These are phyloP conservation scores for Arctia plantaginis DNA, from an alignment of 2,888 invertebrate genomes.

Conservation along the genomic window DNA sequence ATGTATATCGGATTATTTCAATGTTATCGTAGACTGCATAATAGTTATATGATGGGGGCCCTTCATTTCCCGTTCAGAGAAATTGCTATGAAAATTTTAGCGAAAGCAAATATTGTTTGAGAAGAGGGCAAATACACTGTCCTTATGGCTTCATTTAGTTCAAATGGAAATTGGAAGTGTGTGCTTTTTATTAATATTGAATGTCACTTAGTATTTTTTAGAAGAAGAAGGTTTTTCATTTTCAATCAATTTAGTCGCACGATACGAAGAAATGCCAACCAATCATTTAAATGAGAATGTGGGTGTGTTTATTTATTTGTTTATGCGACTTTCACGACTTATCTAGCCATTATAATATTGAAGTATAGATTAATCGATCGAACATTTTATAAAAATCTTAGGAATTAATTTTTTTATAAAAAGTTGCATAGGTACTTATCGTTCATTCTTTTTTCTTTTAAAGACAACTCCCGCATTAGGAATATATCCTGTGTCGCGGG, in stretches of 20 bases:
- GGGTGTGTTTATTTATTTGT: too few relatives aligned
- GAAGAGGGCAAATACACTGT: constrained; percentile 18
- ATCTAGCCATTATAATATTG: too few relatives aligned
- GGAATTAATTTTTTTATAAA: too few relatives aligned
- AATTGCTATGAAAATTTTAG: constrained; percentile 19
- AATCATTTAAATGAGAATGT: too few relatives aligned
- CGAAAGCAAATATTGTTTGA: constrained; percentile 18
- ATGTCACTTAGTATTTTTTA: constrained; percentile 1
- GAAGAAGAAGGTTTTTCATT: not conserved
- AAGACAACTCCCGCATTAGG: too few relatives aligned
- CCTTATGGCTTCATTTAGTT: constrained; percentile 19
- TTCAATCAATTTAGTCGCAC: not conserved
- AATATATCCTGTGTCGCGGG: too few relatives aligned
- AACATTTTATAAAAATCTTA: too few relatives aligned
- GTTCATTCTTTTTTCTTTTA: too few relatives aligned
- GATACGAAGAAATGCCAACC: too few relatives aligned
- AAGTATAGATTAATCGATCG: too few relatives aligned
- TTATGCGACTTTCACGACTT: too few relatives aligned
- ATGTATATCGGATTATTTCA: constrained; percentile 17
- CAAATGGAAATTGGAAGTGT: constrained; percentile 10
- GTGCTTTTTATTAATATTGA: constrained; percentile 14
- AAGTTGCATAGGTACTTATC: too few relatives aligned
- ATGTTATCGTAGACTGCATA: constrained; percentile 12
- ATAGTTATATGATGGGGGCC: constrained; percentile 8
- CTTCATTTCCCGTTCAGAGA: constrained; percentile 10